phyloP scores from a whole-genome alignment of 2,113 vertebrate species.

The Anarhynchus alexandrinus region DNA sequence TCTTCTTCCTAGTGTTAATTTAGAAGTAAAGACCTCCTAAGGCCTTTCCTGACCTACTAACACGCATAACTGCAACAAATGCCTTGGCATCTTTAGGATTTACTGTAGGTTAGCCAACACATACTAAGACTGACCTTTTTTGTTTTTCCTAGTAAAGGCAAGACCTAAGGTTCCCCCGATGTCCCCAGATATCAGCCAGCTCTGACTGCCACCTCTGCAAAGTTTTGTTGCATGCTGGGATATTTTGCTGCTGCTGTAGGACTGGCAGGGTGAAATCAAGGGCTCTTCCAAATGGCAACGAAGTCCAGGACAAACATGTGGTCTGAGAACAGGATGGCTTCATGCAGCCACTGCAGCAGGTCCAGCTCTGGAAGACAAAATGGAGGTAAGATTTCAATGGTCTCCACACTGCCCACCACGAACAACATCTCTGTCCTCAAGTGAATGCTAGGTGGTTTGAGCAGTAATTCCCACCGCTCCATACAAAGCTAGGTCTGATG shows the following conservation, averaged over 20 bases:
- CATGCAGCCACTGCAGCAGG: neutral
- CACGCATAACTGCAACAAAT: neutral
- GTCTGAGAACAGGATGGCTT: neutral
- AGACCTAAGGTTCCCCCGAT: neutral
- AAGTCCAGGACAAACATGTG: neutral
- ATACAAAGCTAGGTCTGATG: neutral
- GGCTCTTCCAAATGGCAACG: neutral
- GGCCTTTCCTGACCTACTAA: neutral
- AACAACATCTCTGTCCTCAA: neutral
- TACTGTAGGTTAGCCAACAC: neutral
- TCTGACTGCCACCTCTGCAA: neutral
- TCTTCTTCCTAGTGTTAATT: neutral
- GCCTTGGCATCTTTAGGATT: neutral
- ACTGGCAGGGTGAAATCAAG: slow-evolving; percentile 3
- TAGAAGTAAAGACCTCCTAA: neutral
- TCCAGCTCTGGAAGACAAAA: neutral
- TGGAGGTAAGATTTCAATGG: neutral
- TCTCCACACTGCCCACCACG: neutral
- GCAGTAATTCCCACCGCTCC: neutral
- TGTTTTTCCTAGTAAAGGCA: neutral
- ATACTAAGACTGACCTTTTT: neutral
- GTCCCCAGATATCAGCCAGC: neutral
- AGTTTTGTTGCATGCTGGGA: neutral
- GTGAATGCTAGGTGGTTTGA: neutral
- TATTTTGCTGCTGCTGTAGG: neutral